A percentile compares a stretch with the other conserved stretches of the same genome.
phyloP scores from a whole-genome alignment of 2,797 vertebrate species.

The Myoxocephalus aenaeus region DNA sequence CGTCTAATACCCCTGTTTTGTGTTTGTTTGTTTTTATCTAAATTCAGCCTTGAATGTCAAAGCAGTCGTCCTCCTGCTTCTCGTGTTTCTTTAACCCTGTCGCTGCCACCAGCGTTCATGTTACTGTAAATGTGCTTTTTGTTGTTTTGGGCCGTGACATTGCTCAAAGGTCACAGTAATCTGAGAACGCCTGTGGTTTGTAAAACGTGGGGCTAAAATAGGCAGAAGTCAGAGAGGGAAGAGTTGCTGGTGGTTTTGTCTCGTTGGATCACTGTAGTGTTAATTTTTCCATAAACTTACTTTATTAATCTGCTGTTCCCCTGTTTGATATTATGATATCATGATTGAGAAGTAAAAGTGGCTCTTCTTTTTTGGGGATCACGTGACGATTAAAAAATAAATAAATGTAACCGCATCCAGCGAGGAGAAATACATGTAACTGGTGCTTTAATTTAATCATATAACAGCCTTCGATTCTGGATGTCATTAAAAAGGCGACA shows the following conservation, averaged over 20 bases:
- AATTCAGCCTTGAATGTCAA: slow-evolving; percentile 6
- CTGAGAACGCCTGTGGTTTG: slow-evolving; percentile 49
- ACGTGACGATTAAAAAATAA: too few relatives aligned
- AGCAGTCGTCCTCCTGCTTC: background rate
- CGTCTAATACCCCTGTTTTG: too few relatives aligned
- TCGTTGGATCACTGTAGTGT: too few relatives aligned
- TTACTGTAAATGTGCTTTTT: slow-evolving; percentile 31
- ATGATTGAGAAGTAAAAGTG: background rate
- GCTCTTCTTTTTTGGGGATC: background rate
- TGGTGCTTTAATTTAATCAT: background rate
- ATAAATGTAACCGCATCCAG: background rate
- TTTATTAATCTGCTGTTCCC: background rate
- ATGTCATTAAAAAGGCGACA: background rate
- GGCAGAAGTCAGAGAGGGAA: slow-evolving; percentile 12
- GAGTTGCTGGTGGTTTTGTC: background rate
- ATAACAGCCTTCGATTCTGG: background rate
- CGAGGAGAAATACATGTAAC: background rate
- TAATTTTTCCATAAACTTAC: background rate
- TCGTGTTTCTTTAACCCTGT: slow-evolving; percentile 20
- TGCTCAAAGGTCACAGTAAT: slow-evolving; percentile 40
- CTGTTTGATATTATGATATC: background rate
- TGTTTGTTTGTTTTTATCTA: background rate
- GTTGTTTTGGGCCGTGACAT: slow-evolving; percentile 13
- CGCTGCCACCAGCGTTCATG: slow-evolving; percentile 3
- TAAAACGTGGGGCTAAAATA: slow-evolving; percentile 29